Base-by-base conservation (phyloP, 1,140 invertebrate genomes). In the Oppia nitens region DNA sequence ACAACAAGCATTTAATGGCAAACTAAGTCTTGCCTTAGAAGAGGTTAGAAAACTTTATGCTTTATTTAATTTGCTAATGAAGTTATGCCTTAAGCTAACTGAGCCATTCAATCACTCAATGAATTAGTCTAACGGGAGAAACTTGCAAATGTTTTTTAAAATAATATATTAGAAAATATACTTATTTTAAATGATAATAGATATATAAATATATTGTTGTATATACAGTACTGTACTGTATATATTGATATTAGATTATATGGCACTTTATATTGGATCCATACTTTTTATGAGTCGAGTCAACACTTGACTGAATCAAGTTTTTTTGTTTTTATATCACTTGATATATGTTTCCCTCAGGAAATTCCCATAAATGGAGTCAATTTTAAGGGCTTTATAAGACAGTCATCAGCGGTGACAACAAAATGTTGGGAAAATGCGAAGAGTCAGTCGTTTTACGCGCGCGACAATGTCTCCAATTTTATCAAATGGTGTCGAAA, bases 381-480 rank as follows among this genome's bases (percentile, higher is more conserved):
- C 6, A 40, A 40, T 17, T 40, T 9, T 40, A 40, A 40, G 32
- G 17, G 32, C 17, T 40, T 17, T 6, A 40, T 40, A 40, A 24
- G 27, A 21, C 20, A 54, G 3, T n/a, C 32, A 17, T 3, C 55
- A 20, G 45, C 47, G 1, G 2, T 6, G 3, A 58, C 14, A 2
- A 59, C 59, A 50, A 60, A 60, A 50, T 61, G 51, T 29, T 87
- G 84, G 79, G 82, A 85, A 72, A 82, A 81, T 57, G 87, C 87
- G 17, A 71, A 73, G 61, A 67, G 73, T 1, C 68, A 71, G 60
- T 87, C 85, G 64, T 95, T 93, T 74, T 90, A 87, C 68, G 85
- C 87, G 0, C 75, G 90, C 23, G 90, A 95, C 73, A 94, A 94
- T 71, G 84, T 90, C 66, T 85, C 87, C 66, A 92, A 92, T 73